Percentiles rank a stretch among this genome's conserved stretches.
Conservation (phyloP, 2,888 invertebrate genomes). For the Hedya salicella region DNA sequence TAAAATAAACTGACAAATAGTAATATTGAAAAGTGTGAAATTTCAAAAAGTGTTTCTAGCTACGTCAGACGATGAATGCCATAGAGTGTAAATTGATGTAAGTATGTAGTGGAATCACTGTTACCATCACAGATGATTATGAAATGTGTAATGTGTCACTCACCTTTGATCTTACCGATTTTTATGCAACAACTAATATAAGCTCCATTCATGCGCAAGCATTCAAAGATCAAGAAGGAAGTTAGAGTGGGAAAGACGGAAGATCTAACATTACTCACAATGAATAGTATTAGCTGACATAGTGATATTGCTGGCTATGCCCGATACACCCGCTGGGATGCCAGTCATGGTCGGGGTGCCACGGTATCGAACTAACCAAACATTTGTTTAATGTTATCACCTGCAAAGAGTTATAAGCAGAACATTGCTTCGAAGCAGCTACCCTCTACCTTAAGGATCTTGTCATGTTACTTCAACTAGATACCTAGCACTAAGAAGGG, state of each 20-base stretch:
- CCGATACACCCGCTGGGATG: constrained; percentile 53
- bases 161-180: constrained; percentile 31
- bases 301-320: constrained; percentile 63
- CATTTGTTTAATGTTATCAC: constrained; percentile 84
- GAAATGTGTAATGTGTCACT: constrained; percentile 23
- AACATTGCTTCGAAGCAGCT: constrained; percentile 75
- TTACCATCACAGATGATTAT: neutral
- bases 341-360: constrained; percentile 66
- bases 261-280: constrained; percentile 67
- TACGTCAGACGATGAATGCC: constrained; percentile 16
- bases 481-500: constrained; percentile 33
- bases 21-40: constrained; percentile 18
- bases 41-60: constrained; percentile 18
- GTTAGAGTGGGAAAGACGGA: constrained; percentile 41
- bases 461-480: constrained; percentile 8
- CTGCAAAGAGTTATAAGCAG: constrained; percentile 80
- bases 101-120: constrained; percentile 18
- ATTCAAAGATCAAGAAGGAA: constrained; percentile 30
- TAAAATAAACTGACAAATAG: constrained; percentile 3
- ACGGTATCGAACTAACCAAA: constrained; percentile 84
- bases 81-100: constrained; percentile 10
- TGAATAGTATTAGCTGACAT: constrained; percentile 62
- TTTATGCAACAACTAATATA: constrained; percentile 29
- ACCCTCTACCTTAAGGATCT: constrained; percentile 54
- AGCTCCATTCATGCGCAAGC: constrained; percentile 38